Base-by-base conservation (phyloP, 2,797 vertebrate genomes). In the Neoniphon sammara region DNA sequence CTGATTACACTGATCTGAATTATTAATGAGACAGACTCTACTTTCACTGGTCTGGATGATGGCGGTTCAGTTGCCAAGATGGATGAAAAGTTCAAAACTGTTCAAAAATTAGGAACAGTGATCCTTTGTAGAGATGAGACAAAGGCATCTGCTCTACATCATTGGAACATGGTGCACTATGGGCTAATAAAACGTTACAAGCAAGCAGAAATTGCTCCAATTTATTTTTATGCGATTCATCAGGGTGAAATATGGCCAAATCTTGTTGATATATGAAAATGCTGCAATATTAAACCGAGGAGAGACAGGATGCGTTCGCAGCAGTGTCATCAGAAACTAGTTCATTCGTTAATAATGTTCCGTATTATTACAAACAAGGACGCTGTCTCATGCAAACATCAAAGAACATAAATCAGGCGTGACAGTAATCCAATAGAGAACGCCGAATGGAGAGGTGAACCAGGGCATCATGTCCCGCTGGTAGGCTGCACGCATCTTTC, bases 11-110 rank as follows among this genome's bases (percentile, higher is more conserved):
- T 9, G 18, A 0, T 12, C 61, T 94, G 36, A 90, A 93, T 88
- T 89, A 94, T 93, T 91, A 57, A 94, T 85, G 78, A 81, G 39
- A 2, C 25, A 70, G 84, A 81, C 68, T 85, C 82, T 63, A 76
- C 87, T 93, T 91, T 90, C 88, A 81, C 76, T 82, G 60, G 44
- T 73, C 50, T n/a, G 36, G 25, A 23, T 65, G 66, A 70, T 61
- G 15, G 39, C 73, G 65, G 6, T 82, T 23, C 2, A 39, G 78
- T 89, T 88, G 75, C 80, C 36, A 47, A 73, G 34, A 77, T 6
- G 14, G 39, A 79, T 36, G 55, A 6, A 70, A 17, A 76, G 12
- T 21, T 74, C 60, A 60, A 14, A 70, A 47, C 23, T 55, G 17
- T 34, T 34, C 31, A 34, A 20, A 17, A 4, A 27, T 21, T 46